Conservation (phyloP, 2,113 vertebrate genomes). For the Hypomesus transpacificus region DNA sequence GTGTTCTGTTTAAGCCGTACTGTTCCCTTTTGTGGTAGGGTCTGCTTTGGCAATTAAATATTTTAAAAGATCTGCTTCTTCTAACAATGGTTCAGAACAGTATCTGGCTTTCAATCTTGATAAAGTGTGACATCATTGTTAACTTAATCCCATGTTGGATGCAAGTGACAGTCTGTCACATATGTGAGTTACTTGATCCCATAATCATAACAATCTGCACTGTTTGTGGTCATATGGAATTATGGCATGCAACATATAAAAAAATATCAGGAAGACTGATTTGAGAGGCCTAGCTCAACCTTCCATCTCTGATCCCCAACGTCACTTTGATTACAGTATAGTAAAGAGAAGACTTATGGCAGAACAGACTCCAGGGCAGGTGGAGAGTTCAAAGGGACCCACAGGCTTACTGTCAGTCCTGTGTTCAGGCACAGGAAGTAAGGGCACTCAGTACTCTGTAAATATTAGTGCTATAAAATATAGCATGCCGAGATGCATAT, state of each 20-base stretch:
- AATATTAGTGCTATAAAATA: no score
- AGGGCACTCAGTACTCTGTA: not conserved
- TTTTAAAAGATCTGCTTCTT: conserved; percentile 16
- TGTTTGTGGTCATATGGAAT: conserved; percentile 38
- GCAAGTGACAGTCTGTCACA: conserved; percentile 45
- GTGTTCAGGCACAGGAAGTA: conserved; percentile 6
- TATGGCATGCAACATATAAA: conserved; percentile 41
- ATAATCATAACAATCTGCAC: conserved; percentile 43
- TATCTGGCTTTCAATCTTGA: not conserved
- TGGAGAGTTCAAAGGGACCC: conserved; percentile 29
- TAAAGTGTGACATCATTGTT: conserved; percentile 43
- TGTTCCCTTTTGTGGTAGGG: conserved; percentile 38
- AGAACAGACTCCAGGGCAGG: conserved; percentile 23
- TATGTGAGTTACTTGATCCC: conserved; percentile 45
- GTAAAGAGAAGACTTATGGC: conserved; percentile 38
- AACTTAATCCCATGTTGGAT: conserved; percentile 45
- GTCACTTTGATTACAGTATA: conserved; percentile 40
- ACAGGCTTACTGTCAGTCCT: conserved; percentile 7
- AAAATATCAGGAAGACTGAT: conserved; percentile 22
- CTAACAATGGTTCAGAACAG: conserved; percentile 14
- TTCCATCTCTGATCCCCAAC: conserved; percentile 32
- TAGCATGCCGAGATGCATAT: no score
- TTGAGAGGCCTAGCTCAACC: not conserved
- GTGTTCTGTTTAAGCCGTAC: conserved; percentile 24
- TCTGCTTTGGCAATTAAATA: conserved; percentile 17